Evolutionary conservation across 2,888 invertebrate genomes (phyloP), one percentile per base, ranked within the genome.

Genomic region (Anodontia alba): DNA sequence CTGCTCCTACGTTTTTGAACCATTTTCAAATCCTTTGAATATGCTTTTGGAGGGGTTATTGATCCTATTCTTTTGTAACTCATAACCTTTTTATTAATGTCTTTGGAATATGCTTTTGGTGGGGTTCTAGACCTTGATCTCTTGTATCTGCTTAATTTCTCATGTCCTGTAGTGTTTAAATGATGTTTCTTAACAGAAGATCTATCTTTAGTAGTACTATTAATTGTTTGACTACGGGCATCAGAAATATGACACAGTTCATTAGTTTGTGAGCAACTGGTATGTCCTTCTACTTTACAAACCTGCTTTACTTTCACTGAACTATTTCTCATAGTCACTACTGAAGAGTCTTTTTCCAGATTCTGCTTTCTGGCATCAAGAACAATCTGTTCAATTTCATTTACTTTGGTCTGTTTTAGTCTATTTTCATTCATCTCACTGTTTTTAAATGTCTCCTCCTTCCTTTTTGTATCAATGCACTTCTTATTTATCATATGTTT

Each of bases 11-110:
- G 12, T 68, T 49, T 49, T 38, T 38, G 54, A 23, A 29, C 67
- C 73, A 12, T 67, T 51, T 54, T 49, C 74, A 73, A 70, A 7
- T 62, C 62, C 33, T 33, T 62, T 31, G 62, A 62, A 33, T 62
- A 62, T 10, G 62, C 62, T 62, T 62, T 62, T 33, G 62, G 62
- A 33, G 62, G 62, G 29, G 62, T 10, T 17, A 62, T 15, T 17
- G 62, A 62, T 2, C 62, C 33, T n/a, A 62, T 5, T 33, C 62
- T 31, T 33, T 62, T 62, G 2, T 62, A 5, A 3, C 17, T 20
- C 17, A n/a, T 33, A n/a, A 7, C 17, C 17, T 62, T 62, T 33
- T 62, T 62, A 62, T 62, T 62, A 33, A 62, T 33, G 20, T 26
- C 62, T 33, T 62, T 62, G 10, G 29, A 33, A 33, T 62, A 62